Base-by-base conservation (phyloP, 2,888 invertebrate genomes). In the Carabus problematicus region DNA sequence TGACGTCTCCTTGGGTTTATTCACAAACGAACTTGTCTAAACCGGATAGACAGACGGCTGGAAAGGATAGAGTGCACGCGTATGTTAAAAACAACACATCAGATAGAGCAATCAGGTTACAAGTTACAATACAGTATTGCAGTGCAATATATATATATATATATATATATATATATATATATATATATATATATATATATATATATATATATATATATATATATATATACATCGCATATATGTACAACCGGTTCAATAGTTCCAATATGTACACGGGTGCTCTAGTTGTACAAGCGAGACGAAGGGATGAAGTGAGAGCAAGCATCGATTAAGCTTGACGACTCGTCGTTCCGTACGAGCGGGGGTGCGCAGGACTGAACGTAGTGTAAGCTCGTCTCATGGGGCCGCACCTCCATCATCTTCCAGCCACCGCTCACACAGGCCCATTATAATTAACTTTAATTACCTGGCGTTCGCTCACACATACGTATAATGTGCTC, bases 371-470 rank as follows among this genome's bases (percentile, higher is more conserved):
- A 52, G 52, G 52, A 52, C 52, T 19, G 52, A 19, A 52, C 29
- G 52, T 14, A 45, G 45, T n/a, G n/a, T 19, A 19, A 52, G 42
- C 42, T 19, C 43, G 60, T 41, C 60, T 39, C 42, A 16, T 12
- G 59, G 59, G 59, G 12, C 41, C 40, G n/a, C 45, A 60, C 43
- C 60, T 16, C 14, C 60, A 43, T 60, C 60, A 60, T 43, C 60
- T 60, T 60, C 52, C 52, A 60, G 9, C 43, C 60, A 43, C 41
- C 60, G 52, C 52, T 52, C 52, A 52, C 52, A 52, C 52, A 16
- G 29, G 19, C 60, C 60, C 60, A 60, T 60, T 60, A 60, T 60
- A 60, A 60, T 60, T 60, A 42, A 60, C 60, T 60, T 60, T 60
- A 60, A 60, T 60, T 60, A 60, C 60, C 60, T 60, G 43, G 16